Percentiles rank a stretch among this genome's conserved stretches.
Evolutionary conservation across 2,888 invertebrate genomes (phyloP).

Genomic region (Tubiluchus corallicola): DNA sequence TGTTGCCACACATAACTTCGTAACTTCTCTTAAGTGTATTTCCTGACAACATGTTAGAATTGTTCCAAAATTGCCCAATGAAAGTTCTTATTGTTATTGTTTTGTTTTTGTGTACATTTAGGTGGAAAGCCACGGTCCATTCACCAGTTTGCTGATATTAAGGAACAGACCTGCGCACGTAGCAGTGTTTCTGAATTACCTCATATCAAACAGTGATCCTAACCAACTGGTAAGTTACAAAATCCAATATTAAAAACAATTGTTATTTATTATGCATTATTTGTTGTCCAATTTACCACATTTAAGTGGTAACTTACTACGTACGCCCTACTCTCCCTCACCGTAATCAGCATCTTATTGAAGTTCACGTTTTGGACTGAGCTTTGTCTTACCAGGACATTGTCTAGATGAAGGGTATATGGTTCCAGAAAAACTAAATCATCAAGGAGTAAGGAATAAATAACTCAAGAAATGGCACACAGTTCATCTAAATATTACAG

Average conservation of each 20-base stretch:
- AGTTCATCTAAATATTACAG: too few relatives aligned
- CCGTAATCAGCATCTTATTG: neutral
- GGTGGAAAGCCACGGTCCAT: constrained; percentile 66
- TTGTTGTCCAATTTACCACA: neutral
- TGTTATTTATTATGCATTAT: too few relatives aligned
- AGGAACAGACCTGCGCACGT: constrained; percentile 72
- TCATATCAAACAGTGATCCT: constrained; percentile 63
- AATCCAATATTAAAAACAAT: too few relatives aligned
- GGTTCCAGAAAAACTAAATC: too few relatives aligned
- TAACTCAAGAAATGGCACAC: too few relatives aligned
- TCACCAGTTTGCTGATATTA: constrained; percentile 59
- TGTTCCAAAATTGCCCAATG: neutral
- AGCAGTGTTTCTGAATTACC: constrained; percentile 82
- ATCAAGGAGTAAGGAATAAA: too few relatives aligned
- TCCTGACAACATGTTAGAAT: too few relatives aligned
- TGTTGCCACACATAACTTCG: too few relatives aligned
- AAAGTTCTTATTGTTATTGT: constrained; percentile 8
- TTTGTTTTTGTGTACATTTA: constrained; percentile 12
- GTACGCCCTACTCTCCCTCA: neutral
- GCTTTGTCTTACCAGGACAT: too few relatives aligned
- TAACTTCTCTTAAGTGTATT: neutral
- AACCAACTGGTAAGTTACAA: constrained; percentile 46
- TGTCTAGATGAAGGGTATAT: too few relatives aligned
- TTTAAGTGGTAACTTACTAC: neutral
- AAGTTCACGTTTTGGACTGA: constrained; percentile 6